Base-by-base conservation (phyloP, 2,888 invertebrate genomes). In the Coronaproctus castanopsis region DNA sequence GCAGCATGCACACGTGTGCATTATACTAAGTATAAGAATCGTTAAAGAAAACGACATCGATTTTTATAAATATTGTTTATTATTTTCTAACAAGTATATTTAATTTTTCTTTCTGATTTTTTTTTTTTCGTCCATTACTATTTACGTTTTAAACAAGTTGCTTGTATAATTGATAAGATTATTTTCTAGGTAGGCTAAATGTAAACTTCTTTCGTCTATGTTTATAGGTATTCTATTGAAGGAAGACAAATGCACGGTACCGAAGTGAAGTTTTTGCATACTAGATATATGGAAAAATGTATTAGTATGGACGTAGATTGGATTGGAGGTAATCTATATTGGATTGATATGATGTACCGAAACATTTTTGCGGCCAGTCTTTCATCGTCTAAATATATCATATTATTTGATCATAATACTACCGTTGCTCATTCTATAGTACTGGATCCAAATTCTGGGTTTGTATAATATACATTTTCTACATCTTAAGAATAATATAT, bases 261-360 rank as follows among this genome's bases (percentile, higher is more conserved):
- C n/a, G n/a, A n/a, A n/a, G n/a, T n/a, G n/a, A n/a, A n/a, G n/a
- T n/a, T n/a, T n/a, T n/a, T n/a, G n/a, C n/a, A n/a, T n/a, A n/a
- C n/a, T n/a, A n/a, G n/a, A 51, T 77, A 77, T 59, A 74, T 81
- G 1, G 77, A 78, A 65, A 78, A 79, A 69, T 81, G 81, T 67
- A 82, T 85, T 67, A 85, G 85, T 2, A 71, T 91, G 63, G 87
- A 88, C 49, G 78, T 87, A 60, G 91, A 92, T 73, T 88, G 87
- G 86, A 78, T 87, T 69, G 82, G 83, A 61, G 72, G 77, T 61
- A 87, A 89, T 73, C 70, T 92, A 60, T 92, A 86, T 74, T 90
- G 88, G 86, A 84, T 85, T 57, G 86, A 85, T 72, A 80, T 80
- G 70, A 80, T 80, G 58, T 73, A 80, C 64, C 80, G 81, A 60